phyloP scores from a whole-genome alignment of 2,797 vertebrate genomes.

The Cuculus canorus region DNA sequence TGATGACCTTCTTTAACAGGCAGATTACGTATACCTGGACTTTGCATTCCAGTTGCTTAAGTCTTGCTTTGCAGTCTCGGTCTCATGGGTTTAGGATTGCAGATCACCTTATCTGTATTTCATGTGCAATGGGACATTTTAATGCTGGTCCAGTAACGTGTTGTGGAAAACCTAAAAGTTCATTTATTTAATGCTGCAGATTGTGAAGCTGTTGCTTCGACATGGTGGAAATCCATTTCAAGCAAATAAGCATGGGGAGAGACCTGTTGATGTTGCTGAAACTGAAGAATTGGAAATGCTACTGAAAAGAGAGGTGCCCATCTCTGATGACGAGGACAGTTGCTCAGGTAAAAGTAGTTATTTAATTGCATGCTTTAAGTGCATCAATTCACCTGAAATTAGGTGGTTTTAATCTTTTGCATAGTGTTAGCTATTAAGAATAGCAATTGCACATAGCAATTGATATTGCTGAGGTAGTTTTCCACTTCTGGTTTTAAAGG shows the following conservation, averaged over 20 bases:
- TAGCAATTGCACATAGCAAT: neutral
- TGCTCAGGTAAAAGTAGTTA: constrained; percentile 85
- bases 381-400: neutral
- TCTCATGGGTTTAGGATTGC: neutral
- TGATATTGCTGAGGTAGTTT: neutral
- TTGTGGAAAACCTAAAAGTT: neutral
- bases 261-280: constrained; percentile 97
- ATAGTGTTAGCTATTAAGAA: neutral
- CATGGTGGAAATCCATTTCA: constrained; percentile 97
- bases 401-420: neutral
- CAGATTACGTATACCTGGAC: neutral
- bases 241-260: constrained; percentile 95
- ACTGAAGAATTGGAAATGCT: constrained; percentile 94
- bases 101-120: fast-evolving
- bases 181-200: constrained; percentile 77
- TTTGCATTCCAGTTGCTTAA: neutral
- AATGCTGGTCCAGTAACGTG: neutral
- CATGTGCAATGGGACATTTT: neutral
- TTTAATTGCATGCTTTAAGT: neutral
- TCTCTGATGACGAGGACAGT: constrained; percentile 94
- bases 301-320: constrained; percentile 89
- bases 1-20: neutral
- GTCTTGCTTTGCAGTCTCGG: neutral
- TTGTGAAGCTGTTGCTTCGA: constrained; percentile 96
- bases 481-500: neutral